A percentile compares a stretch with the other conserved stretches of the same genome.
phyloP scores from a whole-genome alignment of 2,797 vertebrate genomes.

The Lerista edwardsae region DNA sequence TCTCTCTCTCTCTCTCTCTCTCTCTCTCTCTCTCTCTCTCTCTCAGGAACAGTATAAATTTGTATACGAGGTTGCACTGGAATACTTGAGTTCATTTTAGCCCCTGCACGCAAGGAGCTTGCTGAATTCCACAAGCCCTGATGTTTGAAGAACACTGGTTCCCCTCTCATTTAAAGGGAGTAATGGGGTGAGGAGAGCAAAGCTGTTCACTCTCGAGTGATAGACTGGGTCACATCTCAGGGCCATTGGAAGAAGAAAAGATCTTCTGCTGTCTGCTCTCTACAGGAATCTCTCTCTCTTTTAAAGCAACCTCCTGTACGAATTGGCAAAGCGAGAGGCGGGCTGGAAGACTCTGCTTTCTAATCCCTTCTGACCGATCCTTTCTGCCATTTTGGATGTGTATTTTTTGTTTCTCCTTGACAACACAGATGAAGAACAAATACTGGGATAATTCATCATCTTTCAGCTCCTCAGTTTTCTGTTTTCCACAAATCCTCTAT shows the following conservation, averaged over 20 bases:
- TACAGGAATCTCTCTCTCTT: slow-evolving; percentile 63
- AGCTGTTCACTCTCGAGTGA: slow-evolving; percentile 58
- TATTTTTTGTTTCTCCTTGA: slow-evolving; percentile 66
- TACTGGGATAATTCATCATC: slow-evolving; percentile 56
- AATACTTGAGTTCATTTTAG: slow-evolving; percentile 94
- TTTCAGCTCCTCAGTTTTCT: slow-evolving; percentile 70
- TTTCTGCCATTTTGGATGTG: slow-evolving; percentile 65
- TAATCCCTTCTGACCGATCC: slow-evolving; percentile 64
- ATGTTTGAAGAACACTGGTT: slow-evolving; percentile 47
- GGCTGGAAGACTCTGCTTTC: slow-evolving; percentile 66
- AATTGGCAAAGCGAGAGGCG: slow-evolving; percentile 59
- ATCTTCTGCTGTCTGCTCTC: slow-evolving; percentile 70
- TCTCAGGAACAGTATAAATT: slow-evolving; percentile 98
- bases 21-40: slow-evolving; percentile 21
- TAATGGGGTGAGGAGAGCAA: slow-evolving; percentile 57
- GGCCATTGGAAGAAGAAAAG: slow-evolving; percentile 56
- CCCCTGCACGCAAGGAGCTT: slow-evolving; percentile 40
- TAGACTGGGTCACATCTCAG: slow-evolving; percentile 54
- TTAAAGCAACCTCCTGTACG: slow-evolving; percentile 64
- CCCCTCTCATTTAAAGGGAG: slow-evolving; percentile 62
- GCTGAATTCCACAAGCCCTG: slow-evolving; percentile 44
- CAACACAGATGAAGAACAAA: slow-evolving; percentile 56
- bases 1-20: too few species aligned
- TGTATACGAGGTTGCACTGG: slow-evolving; percentile 97
- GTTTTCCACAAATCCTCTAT: slow-evolving; percentile 55